Conservation (phyloP, 2,113 vertebrate genomes). For the Arvicanthis niloticus region DNA sequence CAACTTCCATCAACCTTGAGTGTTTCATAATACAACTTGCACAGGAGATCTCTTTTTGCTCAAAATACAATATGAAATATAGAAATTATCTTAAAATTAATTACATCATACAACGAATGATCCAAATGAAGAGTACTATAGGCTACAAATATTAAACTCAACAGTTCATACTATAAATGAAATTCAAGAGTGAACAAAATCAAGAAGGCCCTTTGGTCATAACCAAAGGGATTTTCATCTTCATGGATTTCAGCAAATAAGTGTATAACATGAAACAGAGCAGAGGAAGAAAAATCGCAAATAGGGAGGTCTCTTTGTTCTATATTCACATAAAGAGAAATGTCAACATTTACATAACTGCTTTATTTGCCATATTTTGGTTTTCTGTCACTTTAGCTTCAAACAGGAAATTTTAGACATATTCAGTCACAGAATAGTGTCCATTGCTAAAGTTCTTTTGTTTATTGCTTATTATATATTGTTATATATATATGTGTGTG, state of each 20-base stretch:
- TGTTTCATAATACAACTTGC: constrained; percentile 41
- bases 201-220: constrained; percentile 27
- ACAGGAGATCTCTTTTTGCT: constrained; percentile 40
- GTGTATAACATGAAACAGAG: constrained; percentile 37
- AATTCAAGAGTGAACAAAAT: constrained; percentile 33
- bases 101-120: constrained; percentile 49
- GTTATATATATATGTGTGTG: too few relatives aligned
- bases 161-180: constrained; percentile 57
- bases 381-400: constrained; percentile 34
- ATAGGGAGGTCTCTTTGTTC: constrained; percentile 22
- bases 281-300: constrained; percentile 42
- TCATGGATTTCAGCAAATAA: constrained; percentile 42
- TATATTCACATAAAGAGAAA: constrained; percentile 12
- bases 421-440: constrained; percentile 11
- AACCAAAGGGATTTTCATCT: constrained; percentile 27
- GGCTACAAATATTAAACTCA: constrained; percentile 37
- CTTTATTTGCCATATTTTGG: constrained; percentile 32
- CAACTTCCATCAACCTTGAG: background rate
- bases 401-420: constrained; percentile 20
- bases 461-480: background rate
- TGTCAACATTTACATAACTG: constrained; percentile 41
- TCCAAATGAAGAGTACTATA: constrained; percentile 40
- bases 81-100: constrained; percentile 62
- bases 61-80: constrained; percentile 62
- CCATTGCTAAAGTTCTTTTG: background rate